These are phyloP conservation scores for Eudyptes chrysolophus DNA, from an alignment of 2,113 vertebrate species.

Conservation along the genomic window DNA sequence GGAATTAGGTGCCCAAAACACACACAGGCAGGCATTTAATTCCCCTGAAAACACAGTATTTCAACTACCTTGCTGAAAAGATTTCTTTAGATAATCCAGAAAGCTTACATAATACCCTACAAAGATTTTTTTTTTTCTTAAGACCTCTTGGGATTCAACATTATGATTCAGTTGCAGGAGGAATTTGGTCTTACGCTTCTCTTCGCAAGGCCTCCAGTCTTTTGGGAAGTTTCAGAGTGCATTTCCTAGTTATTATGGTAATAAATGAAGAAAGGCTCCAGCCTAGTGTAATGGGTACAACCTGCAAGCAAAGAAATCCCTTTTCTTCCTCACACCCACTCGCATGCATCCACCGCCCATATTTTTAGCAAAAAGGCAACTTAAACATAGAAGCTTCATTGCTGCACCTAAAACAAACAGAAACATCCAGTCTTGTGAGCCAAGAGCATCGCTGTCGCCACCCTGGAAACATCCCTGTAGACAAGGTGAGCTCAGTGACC, in stretches of 20 bases:
- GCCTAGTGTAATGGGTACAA: background rate
- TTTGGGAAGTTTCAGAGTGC: background rate
- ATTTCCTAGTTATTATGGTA: background rate
- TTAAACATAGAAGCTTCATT: background rate
- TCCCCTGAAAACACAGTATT: background rate
- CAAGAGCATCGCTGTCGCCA: background rate
- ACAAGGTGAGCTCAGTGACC: background rate
- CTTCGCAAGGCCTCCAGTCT: background rate
- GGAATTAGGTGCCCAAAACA: conserved; percentile 22
- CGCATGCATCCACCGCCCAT: fast-evolving
- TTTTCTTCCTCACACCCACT: background rate
- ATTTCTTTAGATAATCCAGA: conserved; percentile 20
- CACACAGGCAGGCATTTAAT: background rate
- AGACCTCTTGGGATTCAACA: background rate
- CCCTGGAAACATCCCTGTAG: background rate
- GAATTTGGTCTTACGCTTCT: background rate
- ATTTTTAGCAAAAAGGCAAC: background rate
- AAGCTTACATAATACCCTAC: background rate
- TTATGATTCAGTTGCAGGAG: background rate
- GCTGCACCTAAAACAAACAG: background rate
- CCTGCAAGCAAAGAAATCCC: background rate
- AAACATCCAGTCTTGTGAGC: background rate
- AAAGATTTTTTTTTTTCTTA: background rate
- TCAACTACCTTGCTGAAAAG: background rate
- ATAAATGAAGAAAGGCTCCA: background rate